Percentiles rank a stretch among this genome's conserved stretches.
Conservation (phyloP, 2,888 invertebrate species). For the Folsomia candida region DNA sequence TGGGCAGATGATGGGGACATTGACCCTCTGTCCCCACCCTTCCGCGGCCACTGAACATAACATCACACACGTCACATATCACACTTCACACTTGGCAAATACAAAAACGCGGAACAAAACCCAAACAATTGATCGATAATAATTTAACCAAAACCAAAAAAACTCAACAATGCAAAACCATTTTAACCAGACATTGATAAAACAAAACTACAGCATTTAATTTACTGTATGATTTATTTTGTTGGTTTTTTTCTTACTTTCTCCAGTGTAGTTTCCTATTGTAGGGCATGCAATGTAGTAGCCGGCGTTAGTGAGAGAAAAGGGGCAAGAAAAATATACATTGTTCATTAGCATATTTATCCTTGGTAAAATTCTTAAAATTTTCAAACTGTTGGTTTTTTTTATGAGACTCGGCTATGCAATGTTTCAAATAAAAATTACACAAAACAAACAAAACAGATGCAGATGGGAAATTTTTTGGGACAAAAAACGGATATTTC, state of each 20-base stretch:
- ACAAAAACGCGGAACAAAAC: conserved; percentile 27
- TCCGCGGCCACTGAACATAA: too few species aligned
- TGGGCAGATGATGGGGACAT: too few species aligned
- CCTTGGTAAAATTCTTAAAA: too few species aligned
- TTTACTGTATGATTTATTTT: too few species aligned
- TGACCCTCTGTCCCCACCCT: too few species aligned
- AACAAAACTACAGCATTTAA: conserved; percentile 28
- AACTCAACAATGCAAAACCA: conserved; percentile 17
- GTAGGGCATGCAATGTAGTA: conserved; percentile 47
- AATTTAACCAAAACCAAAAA: conserved; percentile 27
- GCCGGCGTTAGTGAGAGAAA: conserved; percentile 41
- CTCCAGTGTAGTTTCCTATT: conserved; percentile 91
- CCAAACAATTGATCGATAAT: conserved; percentile 17
- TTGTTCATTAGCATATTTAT: conserved; percentile 32
- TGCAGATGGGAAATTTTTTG: too few species aligned
- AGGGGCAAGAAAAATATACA: conserved; percentile 45
- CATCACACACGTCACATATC: too few species aligned
- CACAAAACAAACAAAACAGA: too few species aligned
- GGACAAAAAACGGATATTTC: too few species aligned
- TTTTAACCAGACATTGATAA: conserved; percentile 27
- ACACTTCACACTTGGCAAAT: conserved; percentile 8
- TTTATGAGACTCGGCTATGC: too few species aligned
- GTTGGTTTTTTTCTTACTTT: conserved; percentile 88
- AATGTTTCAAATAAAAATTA: too few species aligned
- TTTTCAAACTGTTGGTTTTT: too few species aligned